Conservation (phyloP, 2,113 vertebrate genomes). For the Cyprinodon tularosa region DNA sequence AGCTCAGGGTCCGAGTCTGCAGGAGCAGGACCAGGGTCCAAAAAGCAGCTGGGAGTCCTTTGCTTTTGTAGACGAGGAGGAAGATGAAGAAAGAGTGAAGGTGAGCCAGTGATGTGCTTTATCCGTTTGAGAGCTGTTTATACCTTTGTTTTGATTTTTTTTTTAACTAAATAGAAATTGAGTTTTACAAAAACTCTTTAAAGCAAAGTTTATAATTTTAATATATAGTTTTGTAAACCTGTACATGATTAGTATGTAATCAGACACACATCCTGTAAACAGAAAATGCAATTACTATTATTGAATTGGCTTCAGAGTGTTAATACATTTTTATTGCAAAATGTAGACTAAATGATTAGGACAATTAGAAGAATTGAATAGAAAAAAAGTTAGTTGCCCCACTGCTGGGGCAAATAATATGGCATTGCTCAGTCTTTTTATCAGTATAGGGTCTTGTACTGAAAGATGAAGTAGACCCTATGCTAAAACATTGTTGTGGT, state of each 20-base stretch:
- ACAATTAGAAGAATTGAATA: not conserved
- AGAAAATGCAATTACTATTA: too few species aligned
- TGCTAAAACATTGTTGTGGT: too few species aligned
- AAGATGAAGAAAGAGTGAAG: conserved; percentile 52
- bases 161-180: not conserved
- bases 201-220: not conserved
- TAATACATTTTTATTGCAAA: too few species aligned
- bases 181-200: not conserved
- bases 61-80: conserved; percentile 87
- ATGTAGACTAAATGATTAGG: not conserved
- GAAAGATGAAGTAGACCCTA: too few species aligned
- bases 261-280: too few species aligned
- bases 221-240: too few species aligned
- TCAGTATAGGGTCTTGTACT: too few species aligned
- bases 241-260: too few species aligned
- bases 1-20: conserved; percentile 67
- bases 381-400: too few species aligned
- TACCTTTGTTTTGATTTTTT: not conserved
- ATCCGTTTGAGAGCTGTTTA: not conserved
- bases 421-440: too few species aligned
- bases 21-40: conserved; percentile 47
- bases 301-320: too few species aligned
- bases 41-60: conserved; percentile 84
- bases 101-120: conserved; percentile 20
- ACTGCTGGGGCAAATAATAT: too few species aligned